These are phyloP conservation scores for Sinohyriopsis cumingii DNA, from an alignment of 2,888 invertebrate species.

Conservation along the genomic window DNA sequence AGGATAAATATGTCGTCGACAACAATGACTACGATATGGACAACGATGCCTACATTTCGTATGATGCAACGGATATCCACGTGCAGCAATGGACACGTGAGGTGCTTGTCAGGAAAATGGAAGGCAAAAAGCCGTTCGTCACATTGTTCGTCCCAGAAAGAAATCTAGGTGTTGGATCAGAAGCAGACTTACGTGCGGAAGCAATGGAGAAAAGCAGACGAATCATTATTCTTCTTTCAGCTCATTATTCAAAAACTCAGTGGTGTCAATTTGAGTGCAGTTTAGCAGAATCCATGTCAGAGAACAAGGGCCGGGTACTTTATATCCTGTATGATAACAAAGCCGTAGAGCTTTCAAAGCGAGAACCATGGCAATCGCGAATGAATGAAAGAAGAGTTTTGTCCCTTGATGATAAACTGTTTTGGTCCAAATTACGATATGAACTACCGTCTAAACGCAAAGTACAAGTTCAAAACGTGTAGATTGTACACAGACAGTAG, in stretches of 20 bases:
- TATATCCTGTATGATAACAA: slow-evolving; percentile 34
- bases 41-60: slow-evolving; percentile 29
- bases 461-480: no score
- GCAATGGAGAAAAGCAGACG: slow-evolving; percentile 36
- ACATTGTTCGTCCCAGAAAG: slow-evolving; percentile 24
- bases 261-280: slow-evolving; percentile 38
- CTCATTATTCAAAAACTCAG: slow-evolving; percentile 22
- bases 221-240: slow-evolving; percentile 24
- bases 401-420: slow-evolving; percentile 24
- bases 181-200: slow-evolving; percentile 23
- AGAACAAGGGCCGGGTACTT: slow-evolving; percentile 39
- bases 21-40: slow-evolving; percentile 25
- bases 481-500: no score
- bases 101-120: slow-evolving; percentile 30
- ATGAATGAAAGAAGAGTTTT: slow-evolving; percentile 35
- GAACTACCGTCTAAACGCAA: slow-evolving; percentile 31
- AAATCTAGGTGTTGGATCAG: slow-evolving; percentile 19
- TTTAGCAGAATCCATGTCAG: slow-evolving; percentile 34
- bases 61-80: slow-evolving; percentile 39
- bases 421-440: slow-evolving; percentile 44
- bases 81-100: slow-evolving; percentile 38
- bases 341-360: slow-evolving; percentile 18
- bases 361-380: slow-evolving; percentile 33
- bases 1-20: slow-evolving; percentile 35
- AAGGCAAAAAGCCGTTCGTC: slow-evolving; percentile 33